Percentiles rank a stretch among this genome's conserved stretches.
Evolutionary conservation across 2,888 invertebrate species (phyloP).

Genomic region (Alloscopus bannaensis): DNA sequence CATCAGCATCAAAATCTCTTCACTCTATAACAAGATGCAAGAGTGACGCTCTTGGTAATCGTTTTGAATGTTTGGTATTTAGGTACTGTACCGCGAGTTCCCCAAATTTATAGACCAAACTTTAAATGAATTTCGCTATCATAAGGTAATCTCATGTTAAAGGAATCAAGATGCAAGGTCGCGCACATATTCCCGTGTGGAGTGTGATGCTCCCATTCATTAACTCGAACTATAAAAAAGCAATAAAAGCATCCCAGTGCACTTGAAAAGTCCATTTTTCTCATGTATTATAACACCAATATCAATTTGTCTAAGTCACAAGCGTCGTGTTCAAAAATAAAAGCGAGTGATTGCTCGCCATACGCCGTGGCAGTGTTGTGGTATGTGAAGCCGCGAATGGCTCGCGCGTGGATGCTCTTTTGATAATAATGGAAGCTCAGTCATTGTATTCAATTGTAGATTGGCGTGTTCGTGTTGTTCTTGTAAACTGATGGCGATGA

Average conservation of each 20-base stretch:
- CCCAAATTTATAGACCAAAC: neutral
- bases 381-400: conserved; percentile 12
- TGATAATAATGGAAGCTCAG: conserved; percentile 1
- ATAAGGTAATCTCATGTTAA: conserved; percentile 17
- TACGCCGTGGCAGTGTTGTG: neutral
- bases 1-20: no score
- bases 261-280: conserved; percentile 59
- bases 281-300: conserved; percentile 32
- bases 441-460: neutral
- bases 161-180: conserved; percentile 32
- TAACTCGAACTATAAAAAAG: conserved; percentile 42
- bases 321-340: conserved; percentile 10
- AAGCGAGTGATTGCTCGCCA: neutral
- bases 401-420: conserved; percentile 36
- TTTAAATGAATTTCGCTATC: neutral
- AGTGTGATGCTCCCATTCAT: conserved; percentile 37
- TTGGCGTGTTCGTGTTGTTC: neutral
- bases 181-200: neutral
- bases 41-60: no score
- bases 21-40: no score
- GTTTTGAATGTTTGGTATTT: no score
- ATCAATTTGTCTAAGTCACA: conserved; percentile 41
- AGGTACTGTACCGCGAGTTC: no score
- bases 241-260: conserved; percentile 46
- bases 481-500: neutral